These are phyloP conservation scores for Harpalus rufipes DNA, from an alignment of 2,888 invertebrate species.

Conservation along the genomic window DNA sequence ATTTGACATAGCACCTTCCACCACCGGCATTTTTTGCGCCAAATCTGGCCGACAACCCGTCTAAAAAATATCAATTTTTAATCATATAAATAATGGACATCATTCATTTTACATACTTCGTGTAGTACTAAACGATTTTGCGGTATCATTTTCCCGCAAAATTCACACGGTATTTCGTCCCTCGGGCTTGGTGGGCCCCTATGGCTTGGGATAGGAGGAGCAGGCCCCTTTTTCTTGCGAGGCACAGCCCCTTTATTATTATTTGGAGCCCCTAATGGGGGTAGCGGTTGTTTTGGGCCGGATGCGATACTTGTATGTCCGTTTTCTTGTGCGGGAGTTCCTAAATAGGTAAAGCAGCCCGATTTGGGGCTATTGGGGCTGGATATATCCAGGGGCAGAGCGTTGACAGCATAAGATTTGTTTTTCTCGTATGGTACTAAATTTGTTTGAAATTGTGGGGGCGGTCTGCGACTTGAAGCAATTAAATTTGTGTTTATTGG, in stretches of 20 bases:
- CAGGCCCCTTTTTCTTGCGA: conserved; percentile 74
- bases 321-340: background rate
- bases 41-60: conserved; percentile 77
- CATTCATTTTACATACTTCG: conserved; percentile 73
- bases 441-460: conserved; percentile 41
- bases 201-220: conserved; percentile 78
- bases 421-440: conserved; percentile 63
- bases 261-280: background rate
- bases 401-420: conserved; percentile 40
- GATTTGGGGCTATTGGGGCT: background rate
- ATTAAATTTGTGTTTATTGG: background rate
- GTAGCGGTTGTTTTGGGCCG: background rate
- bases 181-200: conserved; percentile 74
- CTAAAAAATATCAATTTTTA: conserved; percentile 65
- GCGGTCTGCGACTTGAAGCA: conserved; percentile 30
- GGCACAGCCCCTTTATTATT: conserved; percentile 72
- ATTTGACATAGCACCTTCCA: background rate
- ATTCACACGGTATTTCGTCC: conserved; percentile 79
- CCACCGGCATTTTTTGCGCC: conserved; percentile 71
- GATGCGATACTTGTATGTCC: background rate
- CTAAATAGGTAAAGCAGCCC: conserved; percentile 22
- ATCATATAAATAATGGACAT: too few species aligned
- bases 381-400: conserved; percentile 45
- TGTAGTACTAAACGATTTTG: conserved; percentile 79
- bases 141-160: conserved; percentile 79